Conservation (phyloP, 2,113 vertebrate genomes). For the Ia io region DNA sequence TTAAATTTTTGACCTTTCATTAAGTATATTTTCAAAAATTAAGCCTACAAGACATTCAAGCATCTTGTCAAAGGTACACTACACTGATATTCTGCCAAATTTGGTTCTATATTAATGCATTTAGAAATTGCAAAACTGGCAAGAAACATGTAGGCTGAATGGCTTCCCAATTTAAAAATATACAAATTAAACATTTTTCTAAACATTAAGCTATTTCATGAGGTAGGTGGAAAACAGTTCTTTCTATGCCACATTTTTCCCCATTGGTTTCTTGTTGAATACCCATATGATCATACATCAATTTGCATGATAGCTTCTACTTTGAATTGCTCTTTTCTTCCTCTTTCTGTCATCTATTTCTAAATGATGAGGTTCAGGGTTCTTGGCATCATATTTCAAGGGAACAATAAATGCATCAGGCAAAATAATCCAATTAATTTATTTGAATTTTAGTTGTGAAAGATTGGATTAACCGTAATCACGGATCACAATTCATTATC, state of each 20-base stretch:
- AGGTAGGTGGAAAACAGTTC: neutral
- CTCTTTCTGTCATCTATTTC: neutral
- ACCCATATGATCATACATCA: neutral
- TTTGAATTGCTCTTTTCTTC: neutral
- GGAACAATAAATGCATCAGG: neutral
- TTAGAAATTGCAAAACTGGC: slow-evolving; percentile 2
- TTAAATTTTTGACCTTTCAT: neutral
- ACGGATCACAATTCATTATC: neutral
- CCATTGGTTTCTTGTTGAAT: neutral
- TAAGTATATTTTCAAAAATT: neutral
- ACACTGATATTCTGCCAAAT: neutral
- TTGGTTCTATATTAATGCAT: neutral
- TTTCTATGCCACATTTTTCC: neutral
- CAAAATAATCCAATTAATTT: slow-evolving; percentile 23
- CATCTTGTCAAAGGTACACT: neutral
- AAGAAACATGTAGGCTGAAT: neutral
- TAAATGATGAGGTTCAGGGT: neutral
- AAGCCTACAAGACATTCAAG: neutral
- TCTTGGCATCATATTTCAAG: neutral
- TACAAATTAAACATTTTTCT: neutral
- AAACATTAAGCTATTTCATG: slow-evolving; percentile 1
- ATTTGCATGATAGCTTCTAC: neutral
- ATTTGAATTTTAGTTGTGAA: slow-evolving; percentile 20
- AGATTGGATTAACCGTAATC: neutral
- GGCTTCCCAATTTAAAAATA: neutral